Conservation (phyloP, 2,113 vertebrate genomes). For the Murina feae region DNA sequence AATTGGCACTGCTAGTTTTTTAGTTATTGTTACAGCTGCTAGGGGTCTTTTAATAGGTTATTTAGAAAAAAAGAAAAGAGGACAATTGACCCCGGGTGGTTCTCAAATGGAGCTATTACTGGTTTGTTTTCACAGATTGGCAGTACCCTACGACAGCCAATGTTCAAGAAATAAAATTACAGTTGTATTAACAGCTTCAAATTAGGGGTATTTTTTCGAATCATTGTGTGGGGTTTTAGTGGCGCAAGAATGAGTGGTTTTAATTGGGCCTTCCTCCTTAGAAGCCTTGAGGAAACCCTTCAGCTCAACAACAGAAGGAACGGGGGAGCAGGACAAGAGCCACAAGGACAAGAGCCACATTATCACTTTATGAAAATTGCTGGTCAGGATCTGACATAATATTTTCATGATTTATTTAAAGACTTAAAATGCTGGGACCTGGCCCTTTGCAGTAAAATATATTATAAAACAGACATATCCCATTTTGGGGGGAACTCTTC, state of each 20-base stretch:
- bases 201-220: slow-evolving; percentile 73
- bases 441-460: background rate
- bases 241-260: slow-evolving; percentile 41
- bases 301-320: background rate
- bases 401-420: background rate
- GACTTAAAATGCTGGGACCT: slow-evolving; percentile 1
- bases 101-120: slow-evolving; percentile 73
- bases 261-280: slow-evolving; percentile 57
- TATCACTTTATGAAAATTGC: background rate
- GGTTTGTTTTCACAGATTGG: slow-evolving; percentile 74
- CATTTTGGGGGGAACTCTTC: slow-evolving; percentile 22
- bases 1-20: slow-evolving; percentile 58
- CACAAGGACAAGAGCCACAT: background rate
- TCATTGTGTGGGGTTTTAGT: slow-evolving; percentile 61
- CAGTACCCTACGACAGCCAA: slow-evolving; percentile 60
- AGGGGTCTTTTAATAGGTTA: slow-evolving; percentile 72
- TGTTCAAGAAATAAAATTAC: slow-evolving; percentile 74
- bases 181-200: slow-evolving; percentile 74
- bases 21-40: slow-evolving; percentile 65
- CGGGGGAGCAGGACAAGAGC: background rate
- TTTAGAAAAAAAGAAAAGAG: slow-evolving; percentile 74
- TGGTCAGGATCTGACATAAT: background rate
- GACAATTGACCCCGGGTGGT: slow-evolving; percentile 72
- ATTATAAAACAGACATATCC: background rate
- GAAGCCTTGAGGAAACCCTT: slow-evolving; percentile 26